A percentile compares a stretch with the other conserved stretches of the same genome.
phyloP scores from a whole-genome alignment of 2,888 invertebrate species.

The Eristalinus sepulchralis region DNA sequence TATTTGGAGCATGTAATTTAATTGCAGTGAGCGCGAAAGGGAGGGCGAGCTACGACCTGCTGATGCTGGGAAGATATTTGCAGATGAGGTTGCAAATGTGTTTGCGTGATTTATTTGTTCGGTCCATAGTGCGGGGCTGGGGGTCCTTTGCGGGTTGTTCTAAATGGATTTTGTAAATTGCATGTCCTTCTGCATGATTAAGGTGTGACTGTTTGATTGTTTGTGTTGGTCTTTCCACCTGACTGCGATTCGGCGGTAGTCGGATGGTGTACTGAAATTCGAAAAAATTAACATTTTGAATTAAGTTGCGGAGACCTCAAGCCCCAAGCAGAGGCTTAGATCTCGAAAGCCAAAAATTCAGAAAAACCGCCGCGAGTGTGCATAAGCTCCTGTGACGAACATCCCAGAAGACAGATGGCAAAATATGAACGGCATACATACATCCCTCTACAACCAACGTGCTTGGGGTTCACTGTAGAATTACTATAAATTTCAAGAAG shows the following conservation, averaged over 20 bases:
- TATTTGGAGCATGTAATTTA: constrained; percentile 72
- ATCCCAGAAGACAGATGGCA: too few relatives aligned
- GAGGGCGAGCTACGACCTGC: background rate
- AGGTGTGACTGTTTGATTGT: background rate
- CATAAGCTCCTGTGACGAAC: too few relatives aligned
- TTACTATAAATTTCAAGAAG: too few relatives aligned
- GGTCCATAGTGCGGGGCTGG: background rate
- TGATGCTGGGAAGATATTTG: constrained; percentile 8
- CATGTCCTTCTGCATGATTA: background rate
- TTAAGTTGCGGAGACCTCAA: too few relatives aligned
- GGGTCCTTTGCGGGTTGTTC: background rate
- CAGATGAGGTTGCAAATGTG: constrained; percentile 41
- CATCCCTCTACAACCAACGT: too few relatives aligned
- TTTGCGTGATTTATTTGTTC: constrained; percentile 56
- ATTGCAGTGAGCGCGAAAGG: constrained; percentile 53
- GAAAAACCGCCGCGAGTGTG: too few relatives aligned
- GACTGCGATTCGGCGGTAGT: background rate
- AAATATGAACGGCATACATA: too few relatives aligned
- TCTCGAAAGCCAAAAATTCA: too few relatives aligned
- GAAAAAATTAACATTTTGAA: too few relatives aligned
- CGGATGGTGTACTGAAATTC: background rate
- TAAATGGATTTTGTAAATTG: background rate
- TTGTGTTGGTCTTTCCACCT: background rate
- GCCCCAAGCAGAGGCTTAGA: too few relatives aligned
- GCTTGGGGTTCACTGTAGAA: too few relatives aligned